Conservation (phyloP, 1,140 invertebrate genomes). For the Cataglyphis hispanica region DNA sequence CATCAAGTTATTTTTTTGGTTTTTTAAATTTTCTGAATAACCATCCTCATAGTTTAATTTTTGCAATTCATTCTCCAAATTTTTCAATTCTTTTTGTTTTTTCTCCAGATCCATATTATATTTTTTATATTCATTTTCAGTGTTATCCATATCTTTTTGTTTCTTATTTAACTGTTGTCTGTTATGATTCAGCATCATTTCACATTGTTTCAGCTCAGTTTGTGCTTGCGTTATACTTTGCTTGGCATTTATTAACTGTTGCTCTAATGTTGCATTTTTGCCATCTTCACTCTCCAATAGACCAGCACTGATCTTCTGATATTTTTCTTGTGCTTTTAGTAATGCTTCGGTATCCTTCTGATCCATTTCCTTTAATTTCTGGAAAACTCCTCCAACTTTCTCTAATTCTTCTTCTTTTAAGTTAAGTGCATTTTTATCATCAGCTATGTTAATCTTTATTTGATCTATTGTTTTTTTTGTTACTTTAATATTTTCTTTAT, state of each 20-base stretch:
- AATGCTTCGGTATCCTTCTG: slow-evolving; percentile 90
- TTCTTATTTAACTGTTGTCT: slow-evolving; percentile 90
- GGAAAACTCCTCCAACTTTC: slow-evolving; percentile 89
- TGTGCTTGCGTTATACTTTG: slow-evolving; percentile 91
- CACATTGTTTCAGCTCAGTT: slow-evolving; percentile 92
- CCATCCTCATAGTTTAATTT: slow-evolving; percentile 91
- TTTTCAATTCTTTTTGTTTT: slow-evolving; percentile 89
- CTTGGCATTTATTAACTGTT: slow-evolving; percentile 94
- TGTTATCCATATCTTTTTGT: slow-evolving; percentile 90
- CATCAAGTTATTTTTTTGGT: slow-evolving; percentile 86
- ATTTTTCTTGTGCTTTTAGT: slow-evolving; percentile 91
- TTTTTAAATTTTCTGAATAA: slow-evolving; percentile 87
- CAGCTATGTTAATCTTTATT: slow-evolving; percentile 89
- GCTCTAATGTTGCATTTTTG: slow-evolving; percentile 94
- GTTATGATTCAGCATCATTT: slow-evolving; percentile 92
- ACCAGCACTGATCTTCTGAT: slow-evolving; percentile 94
- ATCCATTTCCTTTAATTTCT: slow-evolving; percentile 90
- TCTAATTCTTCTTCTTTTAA: slow-evolving; percentile 90
- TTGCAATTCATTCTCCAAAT: slow-evolving; percentile 87
- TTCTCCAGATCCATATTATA: slow-evolving; percentile 90
- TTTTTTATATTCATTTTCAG: slow-evolving; percentile 90
- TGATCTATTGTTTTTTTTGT: slow-evolving; percentile 91
- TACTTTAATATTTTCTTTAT: slow-evolving; percentile 90
- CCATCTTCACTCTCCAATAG: slow-evolving; percentile 93
- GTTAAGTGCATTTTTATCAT: slow-evolving; percentile 90